phyloP scores from a whole-genome alignment of 2,888 invertebrate genomes.

The Drosophila conformis region DNA sequence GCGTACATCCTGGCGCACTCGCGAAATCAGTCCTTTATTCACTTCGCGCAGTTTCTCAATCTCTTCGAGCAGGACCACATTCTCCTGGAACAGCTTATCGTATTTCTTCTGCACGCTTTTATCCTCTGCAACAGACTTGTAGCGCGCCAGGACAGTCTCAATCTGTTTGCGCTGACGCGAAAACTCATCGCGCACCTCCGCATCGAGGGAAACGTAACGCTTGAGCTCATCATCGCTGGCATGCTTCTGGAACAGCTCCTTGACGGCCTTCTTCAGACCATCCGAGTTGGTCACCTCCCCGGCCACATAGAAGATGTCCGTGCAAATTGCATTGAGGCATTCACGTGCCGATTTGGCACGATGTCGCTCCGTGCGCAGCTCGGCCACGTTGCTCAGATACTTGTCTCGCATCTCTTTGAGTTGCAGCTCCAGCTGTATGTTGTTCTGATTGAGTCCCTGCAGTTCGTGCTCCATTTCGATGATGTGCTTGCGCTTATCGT shows the following conservation, averaged over 20 bases:
- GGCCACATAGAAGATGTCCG: slow-evolving; percentile 92
- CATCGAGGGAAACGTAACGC: slow-evolving; percentile 88
- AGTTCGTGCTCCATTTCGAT: slow-evolving; percentile 93
- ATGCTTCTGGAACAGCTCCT: slow-evolving; percentile 86
- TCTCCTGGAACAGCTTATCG: slow-evolving; percentile 90
- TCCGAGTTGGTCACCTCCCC: slow-evolving; percentile 91
- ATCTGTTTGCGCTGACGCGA: slow-evolving; percentile 93
- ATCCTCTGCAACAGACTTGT: slow-evolving; percentile 66
- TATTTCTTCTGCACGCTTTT: slow-evolving; percentile 69
- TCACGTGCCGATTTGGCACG: slow-evolving; percentile 88
- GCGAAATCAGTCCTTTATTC: slow-evolving; percentile 60
- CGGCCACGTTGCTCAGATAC: slow-evolving; percentile 89
- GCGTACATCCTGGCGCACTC: slow-evolving; percentile 52
- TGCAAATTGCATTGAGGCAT: slow-evolving; percentile 90
- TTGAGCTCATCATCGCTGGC: slow-evolving; percentile 89
- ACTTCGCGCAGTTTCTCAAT: slow-evolving; percentile 89
- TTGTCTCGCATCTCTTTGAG: slow-evolving; percentile 92
- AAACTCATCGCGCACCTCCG: slow-evolving; percentile 91
- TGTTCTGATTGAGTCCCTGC: slow-evolving; percentile 91
- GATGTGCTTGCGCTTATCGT: slow-evolving; percentile 92
- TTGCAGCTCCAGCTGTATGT: slow-evolving; percentile 89
- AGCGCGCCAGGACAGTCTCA: slow-evolving; percentile 85
- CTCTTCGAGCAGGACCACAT: slow-evolving; percentile 91
- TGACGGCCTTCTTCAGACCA: slow-evolving; percentile 79
- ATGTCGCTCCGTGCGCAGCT: slow-evolving; percentile 88